Evolutionary conservation across 2,113 vertebrate species (phyloP), one percentile per base, ranked within the genome.

Genomic region (Megaleporinus macrocephalus): DNA sequence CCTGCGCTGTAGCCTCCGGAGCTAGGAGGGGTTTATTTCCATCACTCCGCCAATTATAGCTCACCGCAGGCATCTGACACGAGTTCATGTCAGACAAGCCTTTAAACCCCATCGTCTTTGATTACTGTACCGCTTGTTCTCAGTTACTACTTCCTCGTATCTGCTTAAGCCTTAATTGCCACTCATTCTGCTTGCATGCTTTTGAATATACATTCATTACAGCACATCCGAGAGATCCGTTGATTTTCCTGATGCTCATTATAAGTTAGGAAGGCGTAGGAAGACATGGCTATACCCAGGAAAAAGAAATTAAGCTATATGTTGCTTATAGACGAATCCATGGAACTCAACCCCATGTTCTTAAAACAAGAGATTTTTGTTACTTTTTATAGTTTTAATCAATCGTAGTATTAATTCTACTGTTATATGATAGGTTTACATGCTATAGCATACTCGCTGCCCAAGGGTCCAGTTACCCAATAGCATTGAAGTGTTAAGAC

Each of bases 1-100:
- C 33, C 83, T 62, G 70, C 63, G 72, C 68, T 69, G 47, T 75
- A 62, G 73, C 65, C 71, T 79, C 47, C 41, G 51, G 69, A 68
- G 70, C 44, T 66, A 26, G 66, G 74, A n/a, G 68, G 24, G 74
- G 59, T 76, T 53, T 51, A 79, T 82, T 80, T 84, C 71, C 57
- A 69, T 84, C 55, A 44, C 75, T 51, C 57, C 36, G 74, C 73
- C 44, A 51, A 47, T 83, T 83, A 84, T 83, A 87, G 69, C 81
- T 78, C 66, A 59, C 79, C 63, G 14, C 72, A 65, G 53, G 76
- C 61, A 49, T 36, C 72, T 77, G 83, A 87, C 68, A 78, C 44
- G 41, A 63, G 78, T 73, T 30, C 47, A 63, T 49, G 63, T 16
- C 72, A 18, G 27, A 7, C 15, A 86, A 29, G 27, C 27, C 57